Percentiles rank a stretch among this genome's conserved stretches.
These are phyloP conservation scores for Brachionus angularis DNA, from an alignment of 1,140 invertebrate genomes.

Conservation along the genomic window DNA sequence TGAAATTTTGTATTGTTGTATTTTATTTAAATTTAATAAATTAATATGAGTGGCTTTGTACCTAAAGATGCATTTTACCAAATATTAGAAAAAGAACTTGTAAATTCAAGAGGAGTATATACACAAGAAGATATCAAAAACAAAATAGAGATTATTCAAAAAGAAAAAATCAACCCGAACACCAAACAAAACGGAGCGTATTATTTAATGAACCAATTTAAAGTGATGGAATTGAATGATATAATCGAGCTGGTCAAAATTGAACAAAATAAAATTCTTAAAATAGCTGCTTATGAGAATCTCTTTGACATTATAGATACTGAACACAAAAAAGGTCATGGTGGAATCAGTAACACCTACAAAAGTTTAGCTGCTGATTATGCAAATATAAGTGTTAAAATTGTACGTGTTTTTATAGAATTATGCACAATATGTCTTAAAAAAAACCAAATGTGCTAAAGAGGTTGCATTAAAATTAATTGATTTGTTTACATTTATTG, in stretches of 20 bases:
- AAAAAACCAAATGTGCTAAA: conserved; percentile 19
- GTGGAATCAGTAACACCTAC: conserved; percentile 1
- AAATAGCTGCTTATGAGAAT: background rate
- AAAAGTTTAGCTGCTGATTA: background rate
- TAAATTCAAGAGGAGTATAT: background rate
- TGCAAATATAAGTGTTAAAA: conserved; percentile 37
- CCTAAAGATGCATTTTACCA: conserved; percentile 7
- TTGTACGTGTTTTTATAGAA: conserved; percentile 17
- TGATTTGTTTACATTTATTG: conserved; percentile 46
- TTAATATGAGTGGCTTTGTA: background rate
- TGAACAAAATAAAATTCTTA: background rate
- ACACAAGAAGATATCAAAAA: background rate
- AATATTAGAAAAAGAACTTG: conserved; percentile 1
- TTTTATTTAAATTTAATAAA: no score
- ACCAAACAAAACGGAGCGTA: background rate
- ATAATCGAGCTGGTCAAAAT: background rate
- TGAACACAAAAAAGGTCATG: conserved; percentile 2
- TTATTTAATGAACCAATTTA: background rate
- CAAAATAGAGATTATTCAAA: background rate
- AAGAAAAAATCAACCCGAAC: conserved; percentile 6
- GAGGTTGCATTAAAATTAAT: conserved; percentile 30
- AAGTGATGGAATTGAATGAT: background rate
- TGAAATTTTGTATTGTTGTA: no score
- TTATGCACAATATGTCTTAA: conserved; percentile 27
- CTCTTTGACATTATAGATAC: background rate